A percentile compares a stretch with the other conserved stretches of the same genome.
Conservation (phyloP, 2,113 vertebrate species). For the Ophiodon elongatus region DNA sequence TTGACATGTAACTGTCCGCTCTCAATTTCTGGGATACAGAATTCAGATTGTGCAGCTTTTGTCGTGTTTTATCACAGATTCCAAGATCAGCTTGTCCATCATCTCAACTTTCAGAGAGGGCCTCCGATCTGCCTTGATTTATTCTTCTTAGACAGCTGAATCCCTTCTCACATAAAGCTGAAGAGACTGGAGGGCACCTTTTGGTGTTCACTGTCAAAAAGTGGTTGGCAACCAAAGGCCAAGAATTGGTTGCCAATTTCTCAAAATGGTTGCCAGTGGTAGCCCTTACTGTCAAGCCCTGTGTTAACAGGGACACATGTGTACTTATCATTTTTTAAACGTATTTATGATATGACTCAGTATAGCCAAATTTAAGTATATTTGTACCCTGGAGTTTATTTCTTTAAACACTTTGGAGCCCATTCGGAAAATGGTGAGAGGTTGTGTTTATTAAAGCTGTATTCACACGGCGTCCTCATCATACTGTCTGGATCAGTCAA, state of each 20-base stretch:
- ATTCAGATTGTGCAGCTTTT: neutral
- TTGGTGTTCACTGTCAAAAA: neutral
- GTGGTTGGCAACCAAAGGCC: neutral
- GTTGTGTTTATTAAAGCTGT: slow-evolving; percentile 13
- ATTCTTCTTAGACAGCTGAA: neutral
- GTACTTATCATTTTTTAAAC: neutral
- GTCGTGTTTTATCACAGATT: neutral
- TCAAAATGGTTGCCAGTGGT: neutral
- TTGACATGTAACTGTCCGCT: neutral
- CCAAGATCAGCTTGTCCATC: neutral
- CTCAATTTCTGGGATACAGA: neutral
- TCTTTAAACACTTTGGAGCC: neutral
- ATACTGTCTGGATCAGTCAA: slow-evolving; percentile 28
- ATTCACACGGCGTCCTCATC: slow-evolving; percentile 9
- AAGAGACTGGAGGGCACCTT: neutral
- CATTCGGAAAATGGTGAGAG: neutral
- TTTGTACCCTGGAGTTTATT: slow-evolving; percentile 1
- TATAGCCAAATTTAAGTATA: neutral
- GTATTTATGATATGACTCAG: slow-evolving; percentile 1
- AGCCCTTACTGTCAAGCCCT: neutral
- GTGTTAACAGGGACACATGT: slow-evolving; percentile 2
- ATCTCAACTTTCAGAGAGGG: neutral
- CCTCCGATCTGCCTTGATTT: neutral
- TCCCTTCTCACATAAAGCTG: neutral
- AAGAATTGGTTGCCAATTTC: neutral